Base-by-base conservation (phyloP, 2,888 invertebrate species). In the Erynnis tages region DNA sequence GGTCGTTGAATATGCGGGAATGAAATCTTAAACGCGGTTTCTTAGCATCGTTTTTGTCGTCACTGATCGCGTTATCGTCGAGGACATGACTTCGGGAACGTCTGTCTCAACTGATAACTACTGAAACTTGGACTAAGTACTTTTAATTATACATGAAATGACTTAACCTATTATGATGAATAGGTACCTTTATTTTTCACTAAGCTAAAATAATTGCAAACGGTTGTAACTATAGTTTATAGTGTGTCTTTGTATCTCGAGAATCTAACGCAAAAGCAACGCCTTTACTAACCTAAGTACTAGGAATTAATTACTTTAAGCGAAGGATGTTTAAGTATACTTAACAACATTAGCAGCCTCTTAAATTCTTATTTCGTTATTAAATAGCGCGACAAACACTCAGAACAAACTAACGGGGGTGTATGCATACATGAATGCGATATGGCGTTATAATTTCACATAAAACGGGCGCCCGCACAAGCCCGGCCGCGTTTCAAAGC, bases 401-500 rank as follows among this genome's bases (percentile, higher is more conserved):
- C 54, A 64, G 55, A 59, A 64, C 62, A 66, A 73, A 74, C 69
- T 74, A 68, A 76, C 60, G 63, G 54, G 62, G 64, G 53, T 50
- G 48, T 25, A 32, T 27, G 35, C 65, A 71, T 64, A 69, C 65
- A 73, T 57, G 70, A 76, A 74, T 78, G 73, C 71, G 69, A 76
- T 76, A 77, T 73, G 73, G 73, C 68, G 65, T 76, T 80, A 83
- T 83, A 78, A 84, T 80, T 79, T 67, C 69, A 69, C 70, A 60
- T 60, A 65, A 67, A 73, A 72, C 68, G 70, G 63, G 63, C 60
- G 66, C 72, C 66, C 70, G 61, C 74, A 73, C 73, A 73, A 65
- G 66, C 67, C 66, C 67, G 66, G 60, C 59, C 63, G 60, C 60
- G 75, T 79, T 82, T 81, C 85, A 86, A 82, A 88, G 86, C 86